These are phyloP conservation scores for Syngnathus scovelli DNA, from an alignment of 2,113 vertebrate species.

Conservation along the genomic window DNA sequence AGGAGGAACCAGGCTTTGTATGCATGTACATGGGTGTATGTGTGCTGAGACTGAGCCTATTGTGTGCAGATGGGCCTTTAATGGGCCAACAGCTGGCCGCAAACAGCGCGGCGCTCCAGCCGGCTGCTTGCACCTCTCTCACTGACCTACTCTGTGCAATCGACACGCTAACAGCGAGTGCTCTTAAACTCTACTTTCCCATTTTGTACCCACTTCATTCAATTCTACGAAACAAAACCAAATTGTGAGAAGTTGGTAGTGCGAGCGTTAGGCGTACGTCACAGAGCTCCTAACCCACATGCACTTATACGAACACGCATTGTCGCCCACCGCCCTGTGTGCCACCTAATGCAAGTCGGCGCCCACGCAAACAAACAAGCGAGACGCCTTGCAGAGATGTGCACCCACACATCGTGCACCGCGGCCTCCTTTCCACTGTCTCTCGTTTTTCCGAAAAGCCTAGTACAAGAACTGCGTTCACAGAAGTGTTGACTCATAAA, in stretches of 20 bases:
- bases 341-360: constrained; percentile 56
- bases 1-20: constrained; percentile 56
- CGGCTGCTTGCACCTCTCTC: constrained; percentile 31
- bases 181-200: background rate
- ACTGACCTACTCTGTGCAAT: constrained; percentile 31
- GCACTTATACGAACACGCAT: constrained; percentile 24
- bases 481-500: background rate
- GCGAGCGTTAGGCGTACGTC: constrained; percentile 9
- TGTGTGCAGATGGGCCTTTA: constrained; percentile 71
- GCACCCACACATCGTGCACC: constrained; percentile 55
- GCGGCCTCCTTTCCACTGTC: constrained; percentile 53
- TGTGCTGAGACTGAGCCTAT: constrained; percentile 63
- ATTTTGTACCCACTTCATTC: background rate
- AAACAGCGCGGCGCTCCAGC: constrained; percentile 54
- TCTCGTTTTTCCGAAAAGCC: constrained; percentile 38
- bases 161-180: constrained; percentile 11
- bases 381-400: constrained; percentile 63
- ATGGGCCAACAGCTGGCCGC: constrained; percentile 66
- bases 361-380: constrained; percentile 51
- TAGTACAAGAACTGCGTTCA: background rate
- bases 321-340: constrained; percentile 49
- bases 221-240: background rate
- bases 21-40: constrained; percentile 22
- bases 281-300: constrained; percentile 25
- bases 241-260: constrained; percentile 12